Base-by-base conservation (phyloP, 2,113 vertebrate species). In the Sardina pilchardus region DNA sequence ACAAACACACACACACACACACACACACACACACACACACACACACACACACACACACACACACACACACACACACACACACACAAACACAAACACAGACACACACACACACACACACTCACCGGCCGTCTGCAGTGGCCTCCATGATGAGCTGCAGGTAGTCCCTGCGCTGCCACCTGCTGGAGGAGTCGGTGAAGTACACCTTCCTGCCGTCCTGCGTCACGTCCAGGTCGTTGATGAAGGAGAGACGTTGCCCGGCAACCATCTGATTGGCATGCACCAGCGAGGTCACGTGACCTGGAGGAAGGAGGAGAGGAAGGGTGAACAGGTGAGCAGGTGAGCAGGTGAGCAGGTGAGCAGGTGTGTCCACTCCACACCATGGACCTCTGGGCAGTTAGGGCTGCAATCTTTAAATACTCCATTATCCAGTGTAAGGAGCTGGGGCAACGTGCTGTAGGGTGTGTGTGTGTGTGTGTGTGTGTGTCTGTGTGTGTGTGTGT, bases 131-230 rank as follows among this genome's bases (percentile, higher is more conserved):
- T 30, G 96, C 96, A 0, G 96, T 97, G 90, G 96, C 98, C 92
- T 99, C 98, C 97, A 99, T 97, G 84, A 98, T 80, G 85, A 99
- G 94, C 47, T 95, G 91, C 53, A 97, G 85, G 88, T 94, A 98
- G 90, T 99, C 96, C 82, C 92, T 93, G 89, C 98, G 96, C 91
- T 99, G 97, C 98, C 98, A 99, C 89, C 96, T 98, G 93, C 97
- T 99, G 95, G 97, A 98, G 82, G 98, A 99, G 89, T 97, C 97
- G 0, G 97, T 99, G 92, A 99, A 99, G 89, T 97, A 99, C 91
- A 99, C 93, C 91, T 98, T 99, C 90, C 94, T 97, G 10, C 98
- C 98, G 43, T 99, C 97, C 63, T 39, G 94, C 3, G 98, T 99
- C 87, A 99, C 89, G 0, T 96, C 93, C 81, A 99, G 94, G 83